A percentile compares a stretch with the other conserved stretches of the same genome.
Conservation (phyloP, 2,113 vertebrate species). For the Acanthisitta chloris region DNA sequence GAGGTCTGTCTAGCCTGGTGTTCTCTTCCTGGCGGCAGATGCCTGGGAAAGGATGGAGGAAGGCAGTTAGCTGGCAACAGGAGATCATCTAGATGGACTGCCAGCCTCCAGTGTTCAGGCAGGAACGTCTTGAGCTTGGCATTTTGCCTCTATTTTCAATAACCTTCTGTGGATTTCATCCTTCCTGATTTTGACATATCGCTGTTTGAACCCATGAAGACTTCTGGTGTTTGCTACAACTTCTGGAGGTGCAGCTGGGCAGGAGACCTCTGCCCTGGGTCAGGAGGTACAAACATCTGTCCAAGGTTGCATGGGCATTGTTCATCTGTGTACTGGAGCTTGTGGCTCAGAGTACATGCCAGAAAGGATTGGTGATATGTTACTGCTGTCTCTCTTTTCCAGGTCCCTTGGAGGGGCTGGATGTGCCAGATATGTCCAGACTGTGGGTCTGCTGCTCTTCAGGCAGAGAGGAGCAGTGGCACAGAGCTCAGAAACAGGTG, state of each 20-base stretch:
- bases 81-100: not conserved
- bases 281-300: not conserved
- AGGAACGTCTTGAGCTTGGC: not conserved
- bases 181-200: not conserved
- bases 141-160: not conserved
- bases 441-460: not conserved
- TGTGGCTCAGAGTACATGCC: not conserved
- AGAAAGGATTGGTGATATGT: not conserved
- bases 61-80: not conserved
- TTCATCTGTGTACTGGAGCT: not conserved
- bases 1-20: not conserved
- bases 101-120: not conserved
- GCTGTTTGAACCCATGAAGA: not conserved
- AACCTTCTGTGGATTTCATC: not conserved
- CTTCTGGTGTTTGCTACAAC: not conserved
- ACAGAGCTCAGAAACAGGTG: not conserved
- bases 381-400: not conserved
- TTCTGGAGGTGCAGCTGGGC: not conserved
- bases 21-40: not conserved
- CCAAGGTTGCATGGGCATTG: rapidly evolving
- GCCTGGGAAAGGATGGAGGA: not conserved
- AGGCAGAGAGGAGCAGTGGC: not conserved
- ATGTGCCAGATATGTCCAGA: not conserved
- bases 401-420: not conserved
- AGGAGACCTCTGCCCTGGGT: not conserved